phyloP scores from a whole-genome alignment of 2,888 invertebrate genomes.

The Himalopsyche anomala region DNA sequence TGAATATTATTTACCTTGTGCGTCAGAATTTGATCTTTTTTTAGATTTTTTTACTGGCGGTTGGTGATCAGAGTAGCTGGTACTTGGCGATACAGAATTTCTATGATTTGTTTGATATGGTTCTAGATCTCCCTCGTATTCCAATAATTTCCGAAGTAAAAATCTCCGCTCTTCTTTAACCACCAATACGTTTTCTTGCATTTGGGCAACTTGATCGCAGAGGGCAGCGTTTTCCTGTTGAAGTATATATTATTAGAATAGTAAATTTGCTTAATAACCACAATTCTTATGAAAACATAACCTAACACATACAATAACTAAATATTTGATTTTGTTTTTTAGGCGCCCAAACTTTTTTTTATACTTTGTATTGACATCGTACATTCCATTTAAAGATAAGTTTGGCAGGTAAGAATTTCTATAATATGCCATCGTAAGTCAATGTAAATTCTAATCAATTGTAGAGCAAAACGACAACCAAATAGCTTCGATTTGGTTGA shows the following conservation, averaged over 20 bases:
- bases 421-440: conserved; percentile 57
- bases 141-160: conserved; percentile 85
- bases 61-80: conserved; percentile 64
- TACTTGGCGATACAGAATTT: conserved; percentile 65
- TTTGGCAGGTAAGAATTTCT: conserved; percentile 58
- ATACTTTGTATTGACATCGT: conserved; percentile 62
- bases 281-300: conserved; percentile 23
- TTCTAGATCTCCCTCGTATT: conserved; percentile 78
- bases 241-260: conserved; percentile 9
- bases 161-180: conserved; percentile 91
- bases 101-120: conserved; percentile 61
- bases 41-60: conserved; percentile 66
- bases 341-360: conserved; percentile 64
- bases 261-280: background rate
- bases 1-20: conserved; percentile 60
- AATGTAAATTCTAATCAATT: background rate
- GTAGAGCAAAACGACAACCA: background rate
- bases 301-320: conserved; percentile 61
- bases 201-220: conserved; percentile 91
- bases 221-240: conserved; percentile 88
- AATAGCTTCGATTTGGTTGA: background rate
- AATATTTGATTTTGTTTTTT: conserved; percentile 62
- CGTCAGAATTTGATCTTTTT: conserved; percentile 67
- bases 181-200: conserved; percentile 87
- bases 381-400: conserved; percentile 59